Conservation (phyloP, 2,888 invertebrate species). For the Acleris holmiana region DNA sequence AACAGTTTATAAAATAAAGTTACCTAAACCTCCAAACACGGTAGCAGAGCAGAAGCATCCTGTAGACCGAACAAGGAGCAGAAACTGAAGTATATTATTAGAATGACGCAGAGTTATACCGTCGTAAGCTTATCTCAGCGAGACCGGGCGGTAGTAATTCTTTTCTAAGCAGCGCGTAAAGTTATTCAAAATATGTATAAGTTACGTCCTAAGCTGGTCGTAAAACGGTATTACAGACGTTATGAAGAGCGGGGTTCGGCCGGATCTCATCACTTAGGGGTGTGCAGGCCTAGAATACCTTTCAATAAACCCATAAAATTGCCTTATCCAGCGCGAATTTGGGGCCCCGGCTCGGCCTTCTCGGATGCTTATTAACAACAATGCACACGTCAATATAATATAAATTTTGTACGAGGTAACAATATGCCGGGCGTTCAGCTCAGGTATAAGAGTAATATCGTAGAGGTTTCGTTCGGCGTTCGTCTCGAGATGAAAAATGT, state of each 20-base stretch:
- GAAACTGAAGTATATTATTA: conserved; percentile 37
- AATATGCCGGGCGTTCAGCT: conserved; percentile 69
- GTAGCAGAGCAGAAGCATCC: too few species aligned
- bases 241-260: conserved; percentile 74
- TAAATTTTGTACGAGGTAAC: conserved; percentile 69
- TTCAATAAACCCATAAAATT: conserved; percentile 77
- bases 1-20: too few species aligned
- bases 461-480: conserved; percentile 52
- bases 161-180: conserved; percentile 73
- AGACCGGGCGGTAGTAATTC: conserved; percentile 63
- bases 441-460: conserved; percentile 67
- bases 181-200: conserved; percentile 82
- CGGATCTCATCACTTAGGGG: conserved; percentile 79
- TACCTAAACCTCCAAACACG: too few species aligned
- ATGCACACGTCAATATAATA: conserved; percentile 67
- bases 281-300: conserved; percentile 67
- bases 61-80: conserved; percentile 1
- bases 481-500: conserved; percentile 68
- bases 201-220: conserved; percentile 77
- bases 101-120: conserved; percentile 46
- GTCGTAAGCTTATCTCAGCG: conserved; percentile 59
- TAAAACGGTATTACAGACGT: conserved; percentile 81
- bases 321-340: conserved; percentile 59
- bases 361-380: conserved; percentile 59
- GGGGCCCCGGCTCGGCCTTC: conserved; percentile 48